phyloP scores from a whole-genome alignment of 2,888 invertebrate species.

The Chesias legatella region DNA sequence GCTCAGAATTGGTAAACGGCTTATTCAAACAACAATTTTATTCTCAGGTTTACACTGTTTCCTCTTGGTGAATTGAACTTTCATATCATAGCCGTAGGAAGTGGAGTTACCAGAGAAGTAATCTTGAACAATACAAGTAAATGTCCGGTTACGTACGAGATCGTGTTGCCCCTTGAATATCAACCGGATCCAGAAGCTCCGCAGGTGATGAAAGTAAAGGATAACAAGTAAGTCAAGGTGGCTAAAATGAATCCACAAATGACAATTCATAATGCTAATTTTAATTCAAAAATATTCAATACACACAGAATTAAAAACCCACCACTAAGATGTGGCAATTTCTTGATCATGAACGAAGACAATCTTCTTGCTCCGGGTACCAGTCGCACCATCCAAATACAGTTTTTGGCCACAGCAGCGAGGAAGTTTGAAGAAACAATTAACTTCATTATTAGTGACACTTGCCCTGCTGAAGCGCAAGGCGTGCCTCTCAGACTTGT shows the following conservation, averaged over 20 bases:
- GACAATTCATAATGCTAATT: background rate
- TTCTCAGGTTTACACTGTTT: constrained; percentile 77
- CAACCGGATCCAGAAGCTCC: constrained; percentile 36
- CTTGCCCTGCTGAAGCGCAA: constrained; percentile 69
- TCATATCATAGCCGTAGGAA: constrained; percentile 77
- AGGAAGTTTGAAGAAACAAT: constrained; percentile 65
- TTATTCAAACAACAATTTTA: no score
- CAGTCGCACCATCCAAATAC: constrained; percentile 63
- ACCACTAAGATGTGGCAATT: constrained; percentile 67
- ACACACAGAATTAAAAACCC: constrained; percentile 56
- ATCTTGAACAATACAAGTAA: constrained; percentile 81
- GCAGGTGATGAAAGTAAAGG: constrained; percentile 40
- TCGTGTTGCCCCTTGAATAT: constrained; percentile 55
- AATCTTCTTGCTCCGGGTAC: constrained; percentile 68
- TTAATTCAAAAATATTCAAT: background rate
- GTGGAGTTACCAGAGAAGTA: constrained; percentile 73
- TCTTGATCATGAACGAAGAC: constrained; percentile 65
- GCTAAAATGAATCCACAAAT: no score
- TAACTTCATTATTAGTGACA: constrained; percentile 67
- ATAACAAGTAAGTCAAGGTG: constrained; percentile 51
- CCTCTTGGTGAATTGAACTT: constrained; percentile 81
- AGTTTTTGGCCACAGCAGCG: constrained; percentile 57
- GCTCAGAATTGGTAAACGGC: no score
- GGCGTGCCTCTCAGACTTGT: constrained; percentile 72
- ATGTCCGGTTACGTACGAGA: constrained; percentile 77